phyloP scores from a whole-genome alignment of 2,797 vertebrate genomes.

The Gymnothorax javanicus region DNA sequence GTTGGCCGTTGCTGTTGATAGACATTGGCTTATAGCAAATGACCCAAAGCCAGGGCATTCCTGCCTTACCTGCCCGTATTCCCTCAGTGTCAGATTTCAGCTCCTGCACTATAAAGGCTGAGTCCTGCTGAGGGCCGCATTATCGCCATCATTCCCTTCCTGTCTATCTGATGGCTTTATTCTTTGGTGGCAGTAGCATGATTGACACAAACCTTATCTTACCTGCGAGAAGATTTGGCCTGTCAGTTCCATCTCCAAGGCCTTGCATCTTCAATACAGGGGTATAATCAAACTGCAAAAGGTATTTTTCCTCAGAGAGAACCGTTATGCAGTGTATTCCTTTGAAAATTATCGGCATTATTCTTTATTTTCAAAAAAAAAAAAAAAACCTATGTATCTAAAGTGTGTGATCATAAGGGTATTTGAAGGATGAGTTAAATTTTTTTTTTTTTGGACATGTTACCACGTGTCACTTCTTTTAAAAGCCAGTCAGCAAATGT shows the following conservation, averaged over 20 bases:
- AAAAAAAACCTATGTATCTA: background rate
- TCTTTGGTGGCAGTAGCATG: background rate
- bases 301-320: background rate
- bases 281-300: background rate
- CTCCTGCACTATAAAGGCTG: background rate
- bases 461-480: background rate
- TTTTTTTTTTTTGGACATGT: background rate
- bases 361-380: background rate
- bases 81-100: background rate
- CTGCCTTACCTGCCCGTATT: background rate
- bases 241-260: background rate
- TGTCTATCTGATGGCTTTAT: background rate
- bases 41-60: background rate
- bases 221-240: background rate
- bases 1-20: background rate
- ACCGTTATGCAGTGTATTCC: background rate
- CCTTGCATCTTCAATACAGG: background rate
- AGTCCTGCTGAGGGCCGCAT: background rate
- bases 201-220: background rate
- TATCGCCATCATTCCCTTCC: too few species aligned
- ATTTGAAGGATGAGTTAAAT: background rate
- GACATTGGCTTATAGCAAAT: constrained; percentile 11
- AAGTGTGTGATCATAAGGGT: background rate
- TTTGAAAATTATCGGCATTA: background rate
- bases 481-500: background rate